Evolutionary conservation across 1,140 invertebrate genomes (phyloP), one percentile per base, ranked within the genome.

Genomic region (Littorina saxatilis): DNA sequence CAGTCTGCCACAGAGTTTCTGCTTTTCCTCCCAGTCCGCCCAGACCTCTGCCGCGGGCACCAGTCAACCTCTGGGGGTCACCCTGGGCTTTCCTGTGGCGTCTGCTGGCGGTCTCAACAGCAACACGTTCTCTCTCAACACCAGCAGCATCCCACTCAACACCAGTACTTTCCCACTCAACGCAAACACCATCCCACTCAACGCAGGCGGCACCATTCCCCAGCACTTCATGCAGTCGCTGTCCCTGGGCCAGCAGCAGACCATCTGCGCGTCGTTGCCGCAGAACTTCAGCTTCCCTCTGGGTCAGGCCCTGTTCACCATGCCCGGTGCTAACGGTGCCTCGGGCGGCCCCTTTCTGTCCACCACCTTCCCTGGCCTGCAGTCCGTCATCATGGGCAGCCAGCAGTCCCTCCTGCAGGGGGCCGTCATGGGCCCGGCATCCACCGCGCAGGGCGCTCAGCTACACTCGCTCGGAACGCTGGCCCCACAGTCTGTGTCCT

Each of bases 191-290:
- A 27, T 77, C 81, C 39, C 40, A 63, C 43, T 83, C 74, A 50
- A 80, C 40, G 37, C 72, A 58, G 35, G 78, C 29, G 47, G 37
- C 35, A 58, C 63, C n/a, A 50, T 85, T 13, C 35, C 79, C 27
- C 78, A 75, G n/a, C 84, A 82, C 32, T 81, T 83, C 68, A 72
- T 85, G 37, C 84, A 82, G 75, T 80, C 84, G 0, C 55, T 85
- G 58, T 79, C 82, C 23, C 47, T 85, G 55, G 43, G 81, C 29
- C 84, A 85, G 72, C 83, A 84, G 58, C 83, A 55, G 4, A 37
- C 76, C 3, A 70, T 82, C 2, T 81, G 80, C 52, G 55, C 80
- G 1, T 77, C 80, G 5, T 35, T 80, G 35, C 47, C 79, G 32
- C 80, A 85, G 47, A 39, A 47, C 29, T 43, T 85, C 29, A 74